Evolutionary conservation across 1,140 invertebrate genomes (phyloP).

Genomic region (Drosophila takahashii): DNA sequence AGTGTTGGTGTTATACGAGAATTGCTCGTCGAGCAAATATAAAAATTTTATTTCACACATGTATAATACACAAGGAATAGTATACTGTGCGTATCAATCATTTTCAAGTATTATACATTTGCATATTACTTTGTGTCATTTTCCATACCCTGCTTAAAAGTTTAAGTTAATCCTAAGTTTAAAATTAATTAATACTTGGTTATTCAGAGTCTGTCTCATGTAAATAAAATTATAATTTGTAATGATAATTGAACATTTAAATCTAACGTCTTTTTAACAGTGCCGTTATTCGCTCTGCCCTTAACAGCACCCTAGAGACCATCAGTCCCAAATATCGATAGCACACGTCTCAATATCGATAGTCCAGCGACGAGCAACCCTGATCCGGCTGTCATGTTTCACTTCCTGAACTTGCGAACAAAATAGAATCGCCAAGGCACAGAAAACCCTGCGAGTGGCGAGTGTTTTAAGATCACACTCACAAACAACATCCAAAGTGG

Average conservation of each 20-base stretch:
- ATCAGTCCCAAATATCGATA: conserved; percentile 24
- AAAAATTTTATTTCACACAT: no score
- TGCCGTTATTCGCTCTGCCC: not conserved
- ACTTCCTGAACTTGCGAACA: conserved; percentile 79
- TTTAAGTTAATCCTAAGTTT: no score
- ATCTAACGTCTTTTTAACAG: not conserved
- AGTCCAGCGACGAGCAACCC: conserved; percentile 32
- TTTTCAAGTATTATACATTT: no score
- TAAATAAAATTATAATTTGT: no score
- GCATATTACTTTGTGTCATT: no score
- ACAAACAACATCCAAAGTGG: conserved; percentile 81
- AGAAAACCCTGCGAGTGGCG: conserved; percentile 83
- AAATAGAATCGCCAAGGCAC: conserved; percentile 75
- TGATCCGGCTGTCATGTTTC: conserved; percentile 74
- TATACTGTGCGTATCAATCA: no score
- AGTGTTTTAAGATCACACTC: conserved; percentile 84
- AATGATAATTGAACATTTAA: not conserved
- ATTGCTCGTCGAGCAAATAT: no score
- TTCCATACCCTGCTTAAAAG: no score
- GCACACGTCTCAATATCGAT: conserved; percentile 37
- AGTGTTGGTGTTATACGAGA: no score
- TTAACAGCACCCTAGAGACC: not conserved
- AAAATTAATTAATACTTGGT: no score
- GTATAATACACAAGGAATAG: no score
- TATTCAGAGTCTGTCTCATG: no score